A percentile compares a stretch with the other conserved stretches of the same genome.
Conservation (phyloP, 2,888 invertebrate genomes). For the Drosophila neotestacea region DNA sequence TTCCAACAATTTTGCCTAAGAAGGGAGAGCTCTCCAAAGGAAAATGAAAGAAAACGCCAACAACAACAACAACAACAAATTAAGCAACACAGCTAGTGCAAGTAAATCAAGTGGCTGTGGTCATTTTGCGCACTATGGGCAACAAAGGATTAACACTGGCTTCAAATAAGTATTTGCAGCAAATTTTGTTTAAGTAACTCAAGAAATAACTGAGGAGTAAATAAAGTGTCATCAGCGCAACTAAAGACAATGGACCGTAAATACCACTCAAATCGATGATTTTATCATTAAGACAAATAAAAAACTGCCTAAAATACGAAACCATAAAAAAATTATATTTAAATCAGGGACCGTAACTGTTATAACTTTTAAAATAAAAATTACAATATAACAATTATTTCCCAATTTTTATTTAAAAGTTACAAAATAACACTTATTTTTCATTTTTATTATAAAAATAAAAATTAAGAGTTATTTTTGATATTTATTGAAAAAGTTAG, state of each 20-base stretch:
- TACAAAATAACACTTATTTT: no score
- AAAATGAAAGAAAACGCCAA: conserved; percentile 17
- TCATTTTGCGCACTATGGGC: conserved; percentile 47
- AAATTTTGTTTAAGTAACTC: neutral
- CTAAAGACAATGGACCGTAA: neutral
- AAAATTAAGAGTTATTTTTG: no score
- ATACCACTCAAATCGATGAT: no score
- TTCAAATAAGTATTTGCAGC: neutral
- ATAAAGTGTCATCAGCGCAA: neutral
- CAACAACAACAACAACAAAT: conserved; percentile 38
- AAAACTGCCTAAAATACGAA: no score
- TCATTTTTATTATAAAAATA: no score
- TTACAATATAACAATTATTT: no score
- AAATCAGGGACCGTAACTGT: no score
- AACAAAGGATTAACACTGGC: conserved; percentile 19
- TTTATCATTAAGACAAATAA: no score
- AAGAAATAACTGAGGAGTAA: neutral
- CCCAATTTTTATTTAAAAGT: no score
- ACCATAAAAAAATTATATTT: no score
- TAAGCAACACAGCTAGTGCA: conserved; percentile 20
- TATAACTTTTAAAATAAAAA: no score
- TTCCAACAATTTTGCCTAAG: conserved; percentile 68
- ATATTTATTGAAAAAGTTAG: no score
- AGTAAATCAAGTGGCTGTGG: conserved; percentile 54
- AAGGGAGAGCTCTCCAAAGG: neutral